phyloP scores from a whole-genome alignment of 2,888 invertebrate species.

The Pasiphila rectangulata region DNA sequence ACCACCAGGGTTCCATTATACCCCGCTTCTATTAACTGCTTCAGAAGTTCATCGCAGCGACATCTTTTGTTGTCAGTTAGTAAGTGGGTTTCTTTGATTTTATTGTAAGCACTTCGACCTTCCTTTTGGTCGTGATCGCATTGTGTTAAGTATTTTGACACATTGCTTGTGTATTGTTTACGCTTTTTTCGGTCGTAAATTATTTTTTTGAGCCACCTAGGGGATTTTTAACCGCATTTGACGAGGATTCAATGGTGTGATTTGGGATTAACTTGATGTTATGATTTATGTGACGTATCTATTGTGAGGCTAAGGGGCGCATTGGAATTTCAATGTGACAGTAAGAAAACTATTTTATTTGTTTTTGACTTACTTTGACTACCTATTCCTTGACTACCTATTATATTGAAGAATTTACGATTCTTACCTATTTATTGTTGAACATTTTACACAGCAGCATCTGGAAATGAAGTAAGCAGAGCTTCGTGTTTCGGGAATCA shows the following conservation, averaged over 20 bases:
- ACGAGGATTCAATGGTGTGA: conserved; percentile 62
- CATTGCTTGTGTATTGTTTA: conserved; percentile 72
- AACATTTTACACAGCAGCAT: too few relatives aligned
- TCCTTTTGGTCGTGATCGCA: conserved; percentile 54
- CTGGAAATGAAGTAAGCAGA: too few relatives aligned
- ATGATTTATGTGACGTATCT: conserved; percentile 61
- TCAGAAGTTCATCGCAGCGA: conserved; percentile 75
- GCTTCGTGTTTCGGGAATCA: too few relatives aligned
- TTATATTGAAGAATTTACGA: too few relatives aligned
- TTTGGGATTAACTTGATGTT: conserved; percentile 59
- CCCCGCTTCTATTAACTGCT: conserved; percentile 68
- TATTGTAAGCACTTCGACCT: conserved; percentile 50
- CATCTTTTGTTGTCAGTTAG: conserved; percentile 54
- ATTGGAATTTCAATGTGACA: conserved; percentile 24
- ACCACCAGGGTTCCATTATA: conserved; percentile 64
- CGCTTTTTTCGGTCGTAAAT: conserved; percentile 64
- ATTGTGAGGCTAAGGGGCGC: conserved; percentile 29
- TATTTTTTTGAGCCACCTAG: conserved; percentile 46
- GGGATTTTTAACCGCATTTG: conserved; percentile 50
- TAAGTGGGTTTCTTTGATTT: conserved; percentile 51
- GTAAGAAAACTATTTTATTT: too few relatives aligned
- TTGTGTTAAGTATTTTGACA: conserved; percentile 77
- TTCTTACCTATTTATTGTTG: too few relatives aligned
- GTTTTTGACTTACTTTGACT: too few relatives aligned
- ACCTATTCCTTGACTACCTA: too few relatives aligned